Evolutionary conservation across 1,140 invertebrate genomes (phyloP).

Genomic region (Drosophila melanica): DNA sequence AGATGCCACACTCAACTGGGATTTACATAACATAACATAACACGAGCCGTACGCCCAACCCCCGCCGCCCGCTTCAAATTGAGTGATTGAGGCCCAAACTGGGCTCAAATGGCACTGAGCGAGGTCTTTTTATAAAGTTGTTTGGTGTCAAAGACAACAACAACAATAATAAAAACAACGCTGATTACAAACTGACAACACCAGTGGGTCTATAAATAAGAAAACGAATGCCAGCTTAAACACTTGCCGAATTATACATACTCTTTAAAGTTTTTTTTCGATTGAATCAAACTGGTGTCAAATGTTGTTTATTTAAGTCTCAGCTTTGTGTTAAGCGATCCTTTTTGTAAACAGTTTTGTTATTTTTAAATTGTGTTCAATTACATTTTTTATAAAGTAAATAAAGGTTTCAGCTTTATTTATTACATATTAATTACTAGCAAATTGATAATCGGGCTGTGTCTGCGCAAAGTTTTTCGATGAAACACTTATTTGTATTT

Average conservation of each 20-base stretch:
- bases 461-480: no score
- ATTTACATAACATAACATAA: slow-evolving; percentile 45
- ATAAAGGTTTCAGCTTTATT: neutral
- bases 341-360: neutral
- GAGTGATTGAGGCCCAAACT: slow-evolving; percentile 33
- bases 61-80: slow-evolving; percentile 10
- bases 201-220: slow-evolving; percentile 20
- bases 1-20: slow-evolving; percentile 29
- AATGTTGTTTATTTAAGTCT: neutral
- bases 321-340: neutral
- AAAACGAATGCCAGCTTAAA: neutral
- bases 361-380: neutral
- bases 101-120: slow-evolving; percentile 27
- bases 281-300: neutral
- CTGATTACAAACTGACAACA: slow-evolving; percentile 25
- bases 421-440: neutral
- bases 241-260: slow-evolving; percentile 8
- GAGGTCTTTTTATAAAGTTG: slow-evolving; percentile 52
- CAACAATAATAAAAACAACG: slow-evolving; percentile 27
- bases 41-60: neutral
- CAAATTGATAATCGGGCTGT: no score
- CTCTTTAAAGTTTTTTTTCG: slow-evolving; percentile 15
- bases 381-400: slow-evolving; percentile 1
- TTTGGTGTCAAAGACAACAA: slow-evolving; percentile 51
- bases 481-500: no score